Base-by-base conservation (phyloP, 1,140 invertebrate species). In the Coenobita brevimanus region DNA sequence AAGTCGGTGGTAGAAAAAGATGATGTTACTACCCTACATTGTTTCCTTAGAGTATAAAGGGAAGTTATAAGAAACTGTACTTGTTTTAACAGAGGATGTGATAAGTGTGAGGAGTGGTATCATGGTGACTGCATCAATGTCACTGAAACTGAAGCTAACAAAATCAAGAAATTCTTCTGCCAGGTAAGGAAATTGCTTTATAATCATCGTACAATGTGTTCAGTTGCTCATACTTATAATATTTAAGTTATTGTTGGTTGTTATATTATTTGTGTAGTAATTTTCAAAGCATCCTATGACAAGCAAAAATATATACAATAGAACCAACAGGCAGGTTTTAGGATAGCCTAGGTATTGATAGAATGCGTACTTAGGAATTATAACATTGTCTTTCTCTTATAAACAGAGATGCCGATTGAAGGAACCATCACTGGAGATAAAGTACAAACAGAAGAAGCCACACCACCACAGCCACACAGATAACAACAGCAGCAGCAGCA, bases 81-180 rank as follows among this genome's bases (percentile, higher is more conserved):
- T n/a, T 33, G 24, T 85, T 91, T 92, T 93, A 89, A 96, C 96
- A 93, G 90, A 87, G 97, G 96, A 64, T 99, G 98, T 94, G 98
- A 99, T 93, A 95, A 96, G 43, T 99, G 98, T 93, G 97, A 99
- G 93, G 98, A 99, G 93, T 99, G 98, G 98, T 99, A 98, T 92
- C 98, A 99, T 93, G 98, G 98, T 13, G 97, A 99, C 91, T 99
- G 98, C 92, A 98, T 99, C 91, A 97, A 97, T 90, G 97, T 99
- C 85, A 98, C 97, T 13, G 96, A 98, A 92, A 95, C 96, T 90
- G 97, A 99, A 92, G 96, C 98, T 0, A 97, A 97, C 91, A 95
- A 96, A 87, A 99, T 99, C 78, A 97, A 97, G 92, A 96, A 97
- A 91, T 99, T 98, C 91, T 99, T 96, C 92, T 99, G 98, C 93